phyloP scores from a whole-genome alignment of 2,888 invertebrate species.

The Platycheirus rosarum region DNA sequence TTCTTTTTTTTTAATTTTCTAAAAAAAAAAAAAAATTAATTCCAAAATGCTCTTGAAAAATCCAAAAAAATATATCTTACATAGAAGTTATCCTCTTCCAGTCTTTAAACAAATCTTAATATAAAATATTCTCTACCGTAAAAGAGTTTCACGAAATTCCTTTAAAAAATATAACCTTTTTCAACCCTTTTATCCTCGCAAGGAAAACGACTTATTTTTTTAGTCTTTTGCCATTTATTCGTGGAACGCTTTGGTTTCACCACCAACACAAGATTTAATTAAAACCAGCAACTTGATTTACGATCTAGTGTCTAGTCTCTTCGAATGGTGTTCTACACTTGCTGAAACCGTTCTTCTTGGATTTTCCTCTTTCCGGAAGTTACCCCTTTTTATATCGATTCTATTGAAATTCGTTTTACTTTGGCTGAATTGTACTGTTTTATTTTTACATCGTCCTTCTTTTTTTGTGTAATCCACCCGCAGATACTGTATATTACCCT shows the following conservation, averaged over 20 bases:
- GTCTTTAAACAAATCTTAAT: background rate
- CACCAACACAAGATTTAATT: slow-evolving; percentile 83
- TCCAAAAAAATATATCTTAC: background rate
- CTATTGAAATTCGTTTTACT: slow-evolving; percentile 64
- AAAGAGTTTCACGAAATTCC: background rate
- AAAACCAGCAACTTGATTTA: slow-evolving; percentile 83
- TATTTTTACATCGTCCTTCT: slow-evolving; percentile 31
- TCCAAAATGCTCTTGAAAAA: no score
- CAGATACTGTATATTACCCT: slow-evolving; percentile 55
- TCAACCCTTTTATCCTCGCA: background rate
- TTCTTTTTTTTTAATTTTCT: no score
- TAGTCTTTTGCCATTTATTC: slow-evolving; percentile 31
- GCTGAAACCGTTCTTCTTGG: slow-evolving; percentile 23
- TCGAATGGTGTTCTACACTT: slow-evolving; percentile 29
- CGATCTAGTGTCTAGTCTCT: slow-evolving; percentile 78
- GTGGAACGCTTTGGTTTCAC: slow-evolving; percentile 76
- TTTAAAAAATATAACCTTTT: no score
- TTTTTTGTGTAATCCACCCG: background rate
- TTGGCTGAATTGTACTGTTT: slow-evolving; percentile 9
- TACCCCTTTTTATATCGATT: slow-evolving; percentile 67
- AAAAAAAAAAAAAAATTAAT: no score
- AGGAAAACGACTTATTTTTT: background rate
- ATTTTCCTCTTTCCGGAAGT: background rate
- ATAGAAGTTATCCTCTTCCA: background rate
- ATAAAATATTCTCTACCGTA: background rate